These are phyloP conservation scores for Diploptera punctata DNA, from an alignment of 2,888 invertebrate genomes.

Conservation along the genomic window DNA sequence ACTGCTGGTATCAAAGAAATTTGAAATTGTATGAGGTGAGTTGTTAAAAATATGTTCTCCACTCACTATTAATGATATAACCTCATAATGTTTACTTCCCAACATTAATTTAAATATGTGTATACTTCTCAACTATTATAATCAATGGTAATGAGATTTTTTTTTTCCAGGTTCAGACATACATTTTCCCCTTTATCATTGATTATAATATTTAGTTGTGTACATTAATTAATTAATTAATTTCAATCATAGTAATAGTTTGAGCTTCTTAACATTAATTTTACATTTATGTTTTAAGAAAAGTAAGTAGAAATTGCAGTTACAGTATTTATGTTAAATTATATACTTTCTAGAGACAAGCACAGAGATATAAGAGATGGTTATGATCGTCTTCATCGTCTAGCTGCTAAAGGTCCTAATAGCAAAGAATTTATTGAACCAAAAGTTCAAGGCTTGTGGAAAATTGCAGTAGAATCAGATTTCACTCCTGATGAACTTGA, in stretches of 20 bases:
- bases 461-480: slow-evolving; percentile 77
- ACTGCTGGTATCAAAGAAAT: too few relatives aligned
- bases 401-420: slow-evolving; percentile 78
- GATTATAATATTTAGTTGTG: too few relatives aligned
- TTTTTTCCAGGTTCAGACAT: too few relatives aligned
- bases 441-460: slow-evolving; percentile 90
- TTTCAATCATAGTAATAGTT: too few relatives aligned
- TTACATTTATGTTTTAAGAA: background rate
- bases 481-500: slow-evolving; percentile 83
- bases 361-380: slow-evolving; percentile 79
- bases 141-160: background rate
- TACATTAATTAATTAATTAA: background rate
- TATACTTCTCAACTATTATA: too few relatives aligned
- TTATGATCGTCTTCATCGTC: slow-evolving; percentile 75
- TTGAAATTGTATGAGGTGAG: too few relatives aligned
- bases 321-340: slow-evolving; percentile 11
- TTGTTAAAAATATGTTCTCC: too few relatives aligned
- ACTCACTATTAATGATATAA: too few relatives aligned
- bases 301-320: background rate
- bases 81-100: too few relatives aligned
- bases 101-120: too few relatives aligned
- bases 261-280: background rate
- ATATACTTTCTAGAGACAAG: slow-evolving; percentile 62
- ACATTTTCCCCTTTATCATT: too few relatives aligned
- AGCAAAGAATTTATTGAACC: slow-evolving; percentile 90